Conservation (phyloP, 1,140 invertebrate genomes). For the Bombus vancouverensis region DNA sequence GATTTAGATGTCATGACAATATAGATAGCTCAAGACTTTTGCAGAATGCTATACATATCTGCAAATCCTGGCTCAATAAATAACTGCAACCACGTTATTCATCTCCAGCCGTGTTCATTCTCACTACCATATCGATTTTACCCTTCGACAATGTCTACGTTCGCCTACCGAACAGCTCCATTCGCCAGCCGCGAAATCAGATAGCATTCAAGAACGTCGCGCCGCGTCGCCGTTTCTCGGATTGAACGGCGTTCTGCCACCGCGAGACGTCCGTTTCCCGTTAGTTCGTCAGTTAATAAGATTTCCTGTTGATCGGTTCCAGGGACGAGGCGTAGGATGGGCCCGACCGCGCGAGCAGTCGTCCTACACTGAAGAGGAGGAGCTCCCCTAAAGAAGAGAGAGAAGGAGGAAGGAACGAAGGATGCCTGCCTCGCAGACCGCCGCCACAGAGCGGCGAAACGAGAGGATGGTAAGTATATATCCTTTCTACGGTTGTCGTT, state of each 20-base stretch:
- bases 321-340: constrained; percentile 79
- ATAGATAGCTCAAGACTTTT: background rate
- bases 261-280: constrained; percentile 18
- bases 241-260: background rate
- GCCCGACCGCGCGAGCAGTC: constrained; percentile 70
- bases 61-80: background rate
- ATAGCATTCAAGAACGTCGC: background rate
- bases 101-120: background rate
- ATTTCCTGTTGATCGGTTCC: constrained; percentile 70
- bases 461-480: constrained; percentile 73
- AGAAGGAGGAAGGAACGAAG: constrained; percentile 70
- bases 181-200: background rate
- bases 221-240: background rate
- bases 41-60: background rate
- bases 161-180: background rate
- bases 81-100: background rate
- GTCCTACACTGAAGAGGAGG: constrained; percentile 77
- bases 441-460: constrained; percentile 78
- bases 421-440: constrained; percentile 79
- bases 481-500: background rate
- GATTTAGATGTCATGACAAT: background rate
- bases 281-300: constrained; percentile 38
- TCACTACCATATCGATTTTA: constrained; percentile 4
- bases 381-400: constrained; percentile 58
- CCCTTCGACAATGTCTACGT: background rate